phyloP scores from a whole-genome alignment of 2,797 vertebrate species.

The Ataeniobius toweri region DNA sequence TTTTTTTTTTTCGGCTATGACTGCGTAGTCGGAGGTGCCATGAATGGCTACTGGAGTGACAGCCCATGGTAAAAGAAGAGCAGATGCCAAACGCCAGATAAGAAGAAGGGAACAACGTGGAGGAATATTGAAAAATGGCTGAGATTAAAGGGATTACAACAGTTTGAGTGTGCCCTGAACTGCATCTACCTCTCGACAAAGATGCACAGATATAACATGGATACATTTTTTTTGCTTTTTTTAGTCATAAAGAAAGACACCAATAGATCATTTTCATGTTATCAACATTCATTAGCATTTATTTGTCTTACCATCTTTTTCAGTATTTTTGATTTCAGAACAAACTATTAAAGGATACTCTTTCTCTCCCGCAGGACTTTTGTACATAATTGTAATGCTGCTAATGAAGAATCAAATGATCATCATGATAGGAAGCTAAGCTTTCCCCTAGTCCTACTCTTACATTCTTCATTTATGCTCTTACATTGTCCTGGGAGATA shows the following conservation, averaged over 20 bases:
- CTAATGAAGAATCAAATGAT: not conserved
- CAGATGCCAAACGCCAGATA: conserved; percentile 28
- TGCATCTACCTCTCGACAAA: conserved; percentile 69
- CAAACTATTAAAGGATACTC: not conserved
- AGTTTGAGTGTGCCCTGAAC: conserved; percentile 40
- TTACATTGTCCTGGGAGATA: not conserved
- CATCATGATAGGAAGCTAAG: not conserved
- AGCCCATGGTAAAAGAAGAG: conserved; percentile 81
- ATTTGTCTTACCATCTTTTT: not conserved
- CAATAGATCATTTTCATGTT: conserved; percentile 5
- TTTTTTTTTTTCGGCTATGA: conserved; percentile 67
- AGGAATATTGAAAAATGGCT: conserved; percentile 66
- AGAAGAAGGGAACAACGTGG: conserved; percentile 48
- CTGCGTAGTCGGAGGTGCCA: conserved; percentile 77
- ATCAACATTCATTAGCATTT: not conserved
- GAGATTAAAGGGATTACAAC: conserved; percentile 52
- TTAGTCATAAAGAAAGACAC: not conserved
- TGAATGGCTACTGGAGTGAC: conserved; percentile 86
- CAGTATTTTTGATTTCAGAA: not conserved
- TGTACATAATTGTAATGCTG: not conserved
- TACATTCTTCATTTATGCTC: not conserved
- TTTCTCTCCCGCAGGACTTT: not conserved
- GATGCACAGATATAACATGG: conserved; percentile 48
- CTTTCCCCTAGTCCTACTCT: not conserved
- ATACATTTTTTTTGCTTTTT: conserved; percentile 15